Evolutionary conservation across 2,113 vertebrate genomes (phyloP).

Genomic region (Ptychochromis oligacanthus): DNA sequence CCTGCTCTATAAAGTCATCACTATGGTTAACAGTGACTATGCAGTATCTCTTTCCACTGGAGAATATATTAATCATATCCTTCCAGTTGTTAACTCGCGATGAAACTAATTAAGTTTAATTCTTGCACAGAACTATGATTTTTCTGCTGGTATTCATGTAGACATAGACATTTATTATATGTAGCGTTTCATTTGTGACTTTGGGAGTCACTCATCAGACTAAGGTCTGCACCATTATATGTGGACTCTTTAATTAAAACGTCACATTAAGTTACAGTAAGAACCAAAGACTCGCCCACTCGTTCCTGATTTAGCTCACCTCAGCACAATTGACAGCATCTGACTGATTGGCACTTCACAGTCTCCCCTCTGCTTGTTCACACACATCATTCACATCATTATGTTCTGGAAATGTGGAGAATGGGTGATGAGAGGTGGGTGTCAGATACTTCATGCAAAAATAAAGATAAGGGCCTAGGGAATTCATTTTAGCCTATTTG

Average conservation of each 20-base stretch:
- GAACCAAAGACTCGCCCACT: neutral
- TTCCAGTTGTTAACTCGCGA: neutral
- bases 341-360: slow-evolving; percentile 20
- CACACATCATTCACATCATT: slow-evolving; percentile 29
- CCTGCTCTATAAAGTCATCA: neutral
- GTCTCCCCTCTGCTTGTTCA: slow-evolving; percentile 19
- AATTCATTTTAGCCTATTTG: slow-evolving; percentile 29
- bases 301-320: slow-evolving; percentile 26
- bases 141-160: neutral
- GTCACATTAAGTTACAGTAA: slow-evolving; percentile 12
- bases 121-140: neutral
- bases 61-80: neutral
- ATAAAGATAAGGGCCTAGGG: slow-evolving; percentile 20
- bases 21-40: neutral
- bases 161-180: neutral
- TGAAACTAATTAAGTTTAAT: neutral
- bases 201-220: neutral
- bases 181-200: neutral
- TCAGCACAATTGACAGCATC: neutral
- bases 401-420: slow-evolving; percentile 28
- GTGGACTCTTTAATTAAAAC: slow-evolving; percentile 12
- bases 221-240: neutral
- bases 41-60: neutral
- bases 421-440: slow-evolving; percentile 21
- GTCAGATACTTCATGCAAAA: slow-evolving; percentile 18